Base-by-base conservation (phyloP, 1,140 invertebrate genomes). In the Leptopilina clavipes region DNA sequence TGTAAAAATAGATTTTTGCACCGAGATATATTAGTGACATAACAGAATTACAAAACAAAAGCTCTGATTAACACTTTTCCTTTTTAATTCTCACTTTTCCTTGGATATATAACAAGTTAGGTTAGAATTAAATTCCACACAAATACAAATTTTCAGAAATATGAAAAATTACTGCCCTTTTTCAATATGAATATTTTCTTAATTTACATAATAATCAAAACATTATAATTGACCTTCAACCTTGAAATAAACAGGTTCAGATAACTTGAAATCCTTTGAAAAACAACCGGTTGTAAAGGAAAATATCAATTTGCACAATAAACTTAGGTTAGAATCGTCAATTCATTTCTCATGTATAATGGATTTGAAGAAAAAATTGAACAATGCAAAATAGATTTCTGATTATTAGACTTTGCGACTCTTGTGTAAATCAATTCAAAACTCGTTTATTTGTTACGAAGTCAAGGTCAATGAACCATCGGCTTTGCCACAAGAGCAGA, bases 401-500 rank as follows among this genome's bases (percentile, higher is more conserved):
- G 59, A 65, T 65, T 65, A 8, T 14, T 65, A 65, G 59, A n/a
- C 59, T 37, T 31, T 65, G 14, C 59, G 25, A 31, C 12, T 25
- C 45, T 43, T 25, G 43, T 25, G 43, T 70, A 48, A 71, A 79
- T 45, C 31, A 19, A 73, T 73, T 76, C 43, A 40, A 48, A 54
- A 76, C 56, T 74, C 48, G 75, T 79, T 79, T 76, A 76, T 79
- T 74, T 76, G 70, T 56, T 45, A 73, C 74, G 73, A 79, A 79
- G 75, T 81, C 77, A 81, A 81, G 77, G 77, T 45, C 73, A 72
- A 75, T 78, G 71, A 75, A 80, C 76, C 45, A 70, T 77, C 52
- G 25, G 44, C 31, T 71, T 31, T 19, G 43, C 70, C 22, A 65
- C 48, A 72, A 59, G 70, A 77, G 44, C 31, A 56, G 72, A 59